Evolutionary conservation across 2,113 vertebrate species (phyloP), one percentile per base, ranked within the genome.

Genomic region (Myiopsitta monachus): DNA sequence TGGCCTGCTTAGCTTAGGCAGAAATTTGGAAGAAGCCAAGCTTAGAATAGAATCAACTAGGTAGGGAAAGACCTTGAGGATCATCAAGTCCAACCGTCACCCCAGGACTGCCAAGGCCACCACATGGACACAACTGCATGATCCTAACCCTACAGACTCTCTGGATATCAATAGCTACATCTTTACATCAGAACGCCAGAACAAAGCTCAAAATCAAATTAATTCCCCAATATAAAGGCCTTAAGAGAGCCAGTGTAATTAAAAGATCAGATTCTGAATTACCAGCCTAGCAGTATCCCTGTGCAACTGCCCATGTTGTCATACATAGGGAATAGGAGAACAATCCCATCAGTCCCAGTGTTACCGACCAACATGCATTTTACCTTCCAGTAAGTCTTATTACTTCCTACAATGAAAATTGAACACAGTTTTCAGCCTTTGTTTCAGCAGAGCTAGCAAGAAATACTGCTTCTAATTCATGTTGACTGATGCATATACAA

Each of bases 371-470:
- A 70, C 7, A 38, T 5, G 24, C 63, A 83, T 86, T 86, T 90
- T 30, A 64, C 49, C 63, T 70, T 90, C 63, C 62, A 74, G 46
- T 67, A 81, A 38, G 83, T 55, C 30, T 46, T 79, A 66, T 11
- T 18, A 23, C 28, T 83, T 61, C 26, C 46, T 80, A 75, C 10
- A 70, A 82, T 14, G 84, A 63, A 83, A 92, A 96, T 14, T 23
- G 70, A 96, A 80, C 69, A 55, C 27, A 36, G 10, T 75, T 87
- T 68, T 39, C 17, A 76, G 36, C 43, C 74, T 59, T 51, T 64
- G 39, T 73, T 89, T 95, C 76, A 94, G 82, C 76, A 88, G 26
- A 88, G 54, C 46, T 74, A 77, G 78, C 64, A 76, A 93, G 68
- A 94, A 80, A 66, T 51, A 33, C 33, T 21, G 21, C 30, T 94